Conservation (phyloP, 2,888 invertebrate species). For the Dynastes hyllus region DNA sequence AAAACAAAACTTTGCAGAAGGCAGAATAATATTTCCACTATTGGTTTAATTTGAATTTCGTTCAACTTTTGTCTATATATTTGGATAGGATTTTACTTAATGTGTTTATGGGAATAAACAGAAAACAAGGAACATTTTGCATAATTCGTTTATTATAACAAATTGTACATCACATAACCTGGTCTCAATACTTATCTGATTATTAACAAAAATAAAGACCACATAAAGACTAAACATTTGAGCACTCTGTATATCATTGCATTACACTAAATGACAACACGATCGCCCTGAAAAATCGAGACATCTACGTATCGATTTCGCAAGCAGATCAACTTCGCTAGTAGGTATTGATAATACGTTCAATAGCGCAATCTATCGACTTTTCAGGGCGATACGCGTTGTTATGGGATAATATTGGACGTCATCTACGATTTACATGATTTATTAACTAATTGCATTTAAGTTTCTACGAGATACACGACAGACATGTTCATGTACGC, state of each 20-base stretch:
- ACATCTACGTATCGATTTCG: neutral
- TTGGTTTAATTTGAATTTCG: too few relatives aligned
- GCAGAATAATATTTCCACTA: too few relatives aligned
- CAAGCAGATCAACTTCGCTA: neutral
- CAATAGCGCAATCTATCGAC: neutral
- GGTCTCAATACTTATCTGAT: conserved; percentile 49
- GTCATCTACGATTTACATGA: conserved; percentile 20
- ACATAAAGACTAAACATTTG: conserved; percentile 54
- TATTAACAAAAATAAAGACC: conserved; percentile 53
- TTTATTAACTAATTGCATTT: conserved; percentile 30
- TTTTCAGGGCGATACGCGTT: conserved; percentile 14
- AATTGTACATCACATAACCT: conserved; percentile 57
- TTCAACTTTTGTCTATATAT: too few relatives aligned
- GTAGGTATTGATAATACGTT: neutral
- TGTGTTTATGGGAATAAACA: too few relatives aligned
- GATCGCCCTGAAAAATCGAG: conserved; percentile 19
- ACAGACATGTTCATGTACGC: neutral
- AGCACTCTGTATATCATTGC: conserved; percentile 51
- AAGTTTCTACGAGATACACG: conserved; percentile 31
- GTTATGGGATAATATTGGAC: conserved; percentile 16
- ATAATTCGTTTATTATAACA: conserved; percentile 52
- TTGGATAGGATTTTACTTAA: too few relatives aligned
- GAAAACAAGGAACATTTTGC: conserved; percentile 4
- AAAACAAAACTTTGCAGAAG: too few relatives aligned
- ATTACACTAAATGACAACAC: conserved; percentile 41